Percentiles rank a stretch among this genome's conserved stretches.
Evolutionary conservation across 2,888 invertebrate genomes (phyloP).

Genomic region (Eupithecia subfuscata): DNA sequence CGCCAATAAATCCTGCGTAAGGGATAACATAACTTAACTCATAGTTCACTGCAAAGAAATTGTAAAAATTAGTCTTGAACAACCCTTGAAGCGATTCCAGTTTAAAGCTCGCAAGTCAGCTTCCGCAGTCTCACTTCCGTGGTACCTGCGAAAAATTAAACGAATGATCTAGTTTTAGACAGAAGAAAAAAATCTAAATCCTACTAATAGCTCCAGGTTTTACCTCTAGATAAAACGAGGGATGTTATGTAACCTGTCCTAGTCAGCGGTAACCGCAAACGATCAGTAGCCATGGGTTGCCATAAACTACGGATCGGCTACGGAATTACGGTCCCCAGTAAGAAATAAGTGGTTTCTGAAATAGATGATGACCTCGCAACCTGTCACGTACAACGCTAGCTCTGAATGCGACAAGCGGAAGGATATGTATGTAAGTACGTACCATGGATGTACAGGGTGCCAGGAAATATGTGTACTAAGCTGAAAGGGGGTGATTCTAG

Average conservation of each 20-base stretch:
- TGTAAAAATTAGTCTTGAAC: too few relatives aligned
- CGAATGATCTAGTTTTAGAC: background rate
- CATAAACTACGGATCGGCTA: conserved; percentile 5
- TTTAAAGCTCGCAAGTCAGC: too few relatives aligned
- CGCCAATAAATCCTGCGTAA: too few relatives aligned
- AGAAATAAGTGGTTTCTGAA: background rate
- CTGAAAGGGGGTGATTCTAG: too few relatives aligned
- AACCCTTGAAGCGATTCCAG: too few relatives aligned
- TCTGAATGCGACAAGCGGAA: background rate
- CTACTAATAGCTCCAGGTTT: background rate
- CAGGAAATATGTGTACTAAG: too few relatives aligned
- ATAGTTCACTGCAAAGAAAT: too few relatives aligned
- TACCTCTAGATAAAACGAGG: background rate
- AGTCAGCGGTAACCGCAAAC: background rate
- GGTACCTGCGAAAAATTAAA: too few relatives aligned
- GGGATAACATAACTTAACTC: too few relatives aligned
- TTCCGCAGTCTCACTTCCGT: too few relatives aligned
- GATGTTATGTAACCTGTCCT: background rate
- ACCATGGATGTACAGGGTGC: too few relatives aligned
- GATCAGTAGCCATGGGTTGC: background rate
- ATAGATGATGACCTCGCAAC: conserved; percentile 2
- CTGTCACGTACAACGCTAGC: conserved; percentile 6
- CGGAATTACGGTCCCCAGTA: background rate
- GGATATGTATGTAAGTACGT: background rate
- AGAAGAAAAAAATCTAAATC: background rate